Conservation (phyloP, 1,140 invertebrate species). For the Schlechtendalia chinensis region DNA sequence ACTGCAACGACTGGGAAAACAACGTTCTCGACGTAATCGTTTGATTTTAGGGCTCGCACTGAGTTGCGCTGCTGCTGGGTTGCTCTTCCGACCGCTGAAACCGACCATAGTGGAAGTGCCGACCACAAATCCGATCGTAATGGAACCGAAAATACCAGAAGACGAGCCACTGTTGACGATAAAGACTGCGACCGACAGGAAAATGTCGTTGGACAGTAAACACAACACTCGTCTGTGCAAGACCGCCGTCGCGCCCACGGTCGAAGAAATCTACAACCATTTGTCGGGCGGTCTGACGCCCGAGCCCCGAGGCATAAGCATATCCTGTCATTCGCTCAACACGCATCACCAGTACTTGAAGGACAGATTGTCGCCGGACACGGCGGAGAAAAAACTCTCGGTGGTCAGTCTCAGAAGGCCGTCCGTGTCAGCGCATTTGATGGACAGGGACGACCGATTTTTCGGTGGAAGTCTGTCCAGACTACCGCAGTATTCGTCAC, state of each 20-base stretch:
- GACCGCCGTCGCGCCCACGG: conserved; percentile 46
- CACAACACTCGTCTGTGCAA: conserved; percentile 49
- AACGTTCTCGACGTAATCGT: not conserved
- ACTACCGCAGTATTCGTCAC: conserved; percentile 77
- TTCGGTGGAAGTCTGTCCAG: conserved; percentile 78
- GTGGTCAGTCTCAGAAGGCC: conserved; percentile 53
- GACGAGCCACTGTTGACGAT: conserved; percentile 56
- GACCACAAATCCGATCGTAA: conserved; percentile 53
- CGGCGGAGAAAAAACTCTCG: conserved; percentile 11
- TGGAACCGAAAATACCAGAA: conserved; percentile 53
- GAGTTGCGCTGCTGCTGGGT: conserved; percentile 74
- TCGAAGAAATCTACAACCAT: conserved; percentile 35
- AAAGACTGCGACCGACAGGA: conserved; percentile 56
- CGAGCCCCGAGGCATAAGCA: not conserved
- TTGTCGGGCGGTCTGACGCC: conserved; percentile 4
- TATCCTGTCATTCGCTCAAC: conserved; percentile 41
- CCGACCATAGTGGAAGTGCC: conserved; percentile 65
- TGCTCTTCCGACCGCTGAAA: conserved; percentile 76
- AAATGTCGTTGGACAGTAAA: conserved; percentile 55
- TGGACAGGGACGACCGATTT: conserved; percentile 87
- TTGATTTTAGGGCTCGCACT: conserved; percentile 64
- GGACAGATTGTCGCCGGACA: conserved; percentile 57
- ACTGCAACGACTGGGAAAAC: too few relatives aligned
- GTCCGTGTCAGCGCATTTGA: conserved; percentile 61
- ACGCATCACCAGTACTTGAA: conserved; percentile 52